Evolutionary conservation across 35 echinoderm and acorn worm species (phyloP), one percentile per base, ranked within the genome.

Genomic region (Ophioderma brevispina): DNA sequence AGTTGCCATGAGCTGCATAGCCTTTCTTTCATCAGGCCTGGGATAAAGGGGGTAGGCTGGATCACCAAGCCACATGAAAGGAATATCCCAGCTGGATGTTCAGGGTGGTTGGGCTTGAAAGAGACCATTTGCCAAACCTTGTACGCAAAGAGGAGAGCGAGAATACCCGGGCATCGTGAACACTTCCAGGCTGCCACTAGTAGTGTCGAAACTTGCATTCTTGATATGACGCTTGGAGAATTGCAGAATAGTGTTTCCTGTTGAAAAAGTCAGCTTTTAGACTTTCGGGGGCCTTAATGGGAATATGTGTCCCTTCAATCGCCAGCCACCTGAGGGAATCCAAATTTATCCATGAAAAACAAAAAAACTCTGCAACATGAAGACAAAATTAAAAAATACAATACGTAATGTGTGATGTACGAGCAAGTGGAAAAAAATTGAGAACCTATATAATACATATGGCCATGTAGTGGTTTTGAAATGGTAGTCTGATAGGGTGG

Each of bases 321-420:
- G n/a, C 82, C 82, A 49, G 55, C 82, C 35, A 85, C 82, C 55
- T 85, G 82, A 31, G 82, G 82, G 33, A 85, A 85, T 0, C 50
- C 50, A 32, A 40, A 85, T 14, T 64, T 55, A 0, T 0, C 33
- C 19, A 31, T 6, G 49, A 85, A 85, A 49, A n/a, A n/a, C n/a
- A n/a, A n/a, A n/a, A n/a, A n/a, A n/a, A n/a, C n/a, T n/a, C n/a
- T n/a, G n/a, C n/a, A n/a, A n/a, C n/a, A n/a, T n/a, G n/a, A n/a
- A n/a, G n/a, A n/a, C n/a, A n/a, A n/a, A n/a, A n/a, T n/a, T n/a
- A n/a, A n/a, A n/a, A n/a, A n/a, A n/a, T n/a, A n/a, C n/a, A n/a
- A n/a, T n/a, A n/a, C n/a, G n/a, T n/a, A n/a, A n/a, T n/a, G n/a
- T n/a, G n/a, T n/a, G n/a, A n/a, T n/a, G n/a, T n/a, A n/a, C n/a